phyloP scores from a whole-genome alignment of 1,140 invertebrate species.

The Drosophila equinoxialis region DNA sequence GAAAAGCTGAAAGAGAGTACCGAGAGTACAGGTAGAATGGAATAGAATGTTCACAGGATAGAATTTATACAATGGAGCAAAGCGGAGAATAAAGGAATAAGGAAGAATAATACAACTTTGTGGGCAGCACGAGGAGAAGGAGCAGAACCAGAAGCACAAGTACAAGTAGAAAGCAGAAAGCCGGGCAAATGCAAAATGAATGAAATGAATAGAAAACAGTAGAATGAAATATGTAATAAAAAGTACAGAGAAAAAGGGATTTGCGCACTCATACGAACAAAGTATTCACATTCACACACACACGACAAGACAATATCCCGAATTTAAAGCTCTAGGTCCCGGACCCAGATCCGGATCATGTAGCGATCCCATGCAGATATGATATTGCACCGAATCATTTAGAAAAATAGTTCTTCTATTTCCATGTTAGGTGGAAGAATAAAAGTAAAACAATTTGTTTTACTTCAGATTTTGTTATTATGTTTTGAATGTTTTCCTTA shows the following conservation, averaged over 20 bases:
- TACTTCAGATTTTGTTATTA: too few relatives aligned
- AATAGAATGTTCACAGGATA: constrained; percentile 47
- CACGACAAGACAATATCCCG: neutral
- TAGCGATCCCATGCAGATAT: neutral
- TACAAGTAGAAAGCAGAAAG: constrained; percentile 32
- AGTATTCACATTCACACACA: constrained; percentile 19
- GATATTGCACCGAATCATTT: neutral
- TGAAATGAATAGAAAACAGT: constrained; percentile 51
- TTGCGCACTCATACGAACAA: constrained; percentile 15
- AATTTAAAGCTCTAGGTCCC: neutral
- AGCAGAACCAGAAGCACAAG: constrained; percentile 3
- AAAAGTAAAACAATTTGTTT: too few relatives aligned
- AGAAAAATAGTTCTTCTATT: neutral
- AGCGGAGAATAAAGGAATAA: constrained; percentile 48
- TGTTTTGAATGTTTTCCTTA: neutral
- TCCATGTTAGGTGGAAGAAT: too few relatives aligned
- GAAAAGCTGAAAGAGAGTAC: constrained; percentile 39
- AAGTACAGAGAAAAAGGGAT: constrained; percentile 28
- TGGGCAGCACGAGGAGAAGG: constrained; percentile 36
- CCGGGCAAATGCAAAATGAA: constrained; percentile 55
- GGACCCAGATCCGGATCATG: neutral
- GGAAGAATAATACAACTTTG: constrained; percentile 56
- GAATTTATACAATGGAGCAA: constrained; percentile 42
- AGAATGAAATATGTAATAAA: constrained; percentile 51
- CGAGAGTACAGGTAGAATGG: constrained; percentile 29